These are phyloP conservation scores for Papilio machaon DNA, from an alignment of 1,140 invertebrate species.

Conservation along the genomic window DNA sequence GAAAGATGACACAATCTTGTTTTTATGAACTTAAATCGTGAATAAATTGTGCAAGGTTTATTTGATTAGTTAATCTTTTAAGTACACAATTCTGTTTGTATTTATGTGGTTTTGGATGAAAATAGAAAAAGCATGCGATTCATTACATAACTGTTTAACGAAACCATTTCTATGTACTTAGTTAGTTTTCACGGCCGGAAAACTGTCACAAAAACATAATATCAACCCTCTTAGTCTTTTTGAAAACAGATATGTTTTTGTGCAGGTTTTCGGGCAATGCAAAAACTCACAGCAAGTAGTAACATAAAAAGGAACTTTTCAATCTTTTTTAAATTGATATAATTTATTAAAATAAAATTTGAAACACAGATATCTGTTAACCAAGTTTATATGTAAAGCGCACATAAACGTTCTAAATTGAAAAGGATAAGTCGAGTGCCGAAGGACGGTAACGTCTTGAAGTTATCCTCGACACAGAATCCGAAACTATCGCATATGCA, in stretches of 20 bases:
- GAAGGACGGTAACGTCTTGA: conserved; percentile 12
- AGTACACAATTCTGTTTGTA: neutral
- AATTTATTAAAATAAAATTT: neutral
- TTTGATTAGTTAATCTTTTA: neutral
- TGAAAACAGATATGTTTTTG: too few relatives aligned
- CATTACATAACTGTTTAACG: too few relatives aligned
- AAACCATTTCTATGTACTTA: too few relatives aligned
- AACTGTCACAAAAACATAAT: neutral
- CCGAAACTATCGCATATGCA: conserved; percentile 2
- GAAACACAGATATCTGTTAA: neutral
- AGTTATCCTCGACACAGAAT: conserved; percentile 24
- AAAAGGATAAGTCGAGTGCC: conserved; percentile 9
- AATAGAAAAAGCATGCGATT: neutral
- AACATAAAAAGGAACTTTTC: neutral
- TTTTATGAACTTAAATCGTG: conserved; percentile 24
- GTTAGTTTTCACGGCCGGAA: neutral
- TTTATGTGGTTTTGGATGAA: neutral
- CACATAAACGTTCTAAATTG: conserved; percentile 24
- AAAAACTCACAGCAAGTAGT: too few relatives aligned
- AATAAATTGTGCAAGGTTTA: conserved; percentile 5
- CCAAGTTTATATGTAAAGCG: neutral
- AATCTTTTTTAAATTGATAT: too few relatives aligned
- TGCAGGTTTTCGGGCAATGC: neutral
- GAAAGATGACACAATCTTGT: conserved; percentile 51
- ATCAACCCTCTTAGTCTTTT: too few relatives aligned